A percentile compares a stretch with the other conserved stretches of the same genome.
These are phyloP conservation scores for Chloroceryle amazona DNA, from an alignment of 2,797 vertebrate genomes.

Conservation along the genomic window DNA sequence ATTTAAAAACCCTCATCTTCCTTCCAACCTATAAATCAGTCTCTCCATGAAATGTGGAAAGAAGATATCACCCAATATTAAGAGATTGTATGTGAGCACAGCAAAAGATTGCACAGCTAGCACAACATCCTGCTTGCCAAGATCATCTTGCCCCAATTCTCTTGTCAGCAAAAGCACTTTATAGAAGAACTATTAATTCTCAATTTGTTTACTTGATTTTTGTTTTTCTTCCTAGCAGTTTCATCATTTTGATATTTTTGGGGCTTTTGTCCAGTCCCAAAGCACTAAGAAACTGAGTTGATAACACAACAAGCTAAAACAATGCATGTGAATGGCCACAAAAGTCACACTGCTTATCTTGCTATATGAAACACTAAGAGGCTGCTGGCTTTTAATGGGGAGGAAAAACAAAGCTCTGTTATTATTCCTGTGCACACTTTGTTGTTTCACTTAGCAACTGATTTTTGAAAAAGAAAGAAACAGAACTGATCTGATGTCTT, in stretches of 20 bases:
- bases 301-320: conserved; percentile 43
- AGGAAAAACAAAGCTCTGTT: conserved; percentile 48
- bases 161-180: conserved; percentile 63
- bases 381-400: conserved; percentile 51
- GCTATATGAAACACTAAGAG: conserved; percentile 55
- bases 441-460: conserved; percentile 62
- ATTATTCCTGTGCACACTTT: conserved; percentile 58
- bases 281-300: conserved; percentile 23
- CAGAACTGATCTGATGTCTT: conserved; percentile 68
- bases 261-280: background rate
- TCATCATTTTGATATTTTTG: conserved; percentile 24
- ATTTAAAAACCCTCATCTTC: background rate
- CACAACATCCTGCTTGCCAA: conserved; percentile 74
- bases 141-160: conserved; percentile 69
- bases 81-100: conserved; percentile 19
- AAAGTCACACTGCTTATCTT: conserved; percentile 71
- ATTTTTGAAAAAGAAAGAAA: conserved; percentile 73
- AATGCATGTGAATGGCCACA: conserved; percentile 45
- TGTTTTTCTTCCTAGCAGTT: conserved; percentile 1
- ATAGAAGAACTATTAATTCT: conserved; percentile 36
- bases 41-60: conserved; percentile 39
- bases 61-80: conserved; percentile 48
- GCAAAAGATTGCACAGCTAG: conserved; percentile 70
- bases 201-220: conserved; percentile 41
- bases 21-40: conserved; percentile 17